Base-by-base conservation (phyloP, 2,113 vertebrate species). In the Onychostoma macrolepis region DNA sequence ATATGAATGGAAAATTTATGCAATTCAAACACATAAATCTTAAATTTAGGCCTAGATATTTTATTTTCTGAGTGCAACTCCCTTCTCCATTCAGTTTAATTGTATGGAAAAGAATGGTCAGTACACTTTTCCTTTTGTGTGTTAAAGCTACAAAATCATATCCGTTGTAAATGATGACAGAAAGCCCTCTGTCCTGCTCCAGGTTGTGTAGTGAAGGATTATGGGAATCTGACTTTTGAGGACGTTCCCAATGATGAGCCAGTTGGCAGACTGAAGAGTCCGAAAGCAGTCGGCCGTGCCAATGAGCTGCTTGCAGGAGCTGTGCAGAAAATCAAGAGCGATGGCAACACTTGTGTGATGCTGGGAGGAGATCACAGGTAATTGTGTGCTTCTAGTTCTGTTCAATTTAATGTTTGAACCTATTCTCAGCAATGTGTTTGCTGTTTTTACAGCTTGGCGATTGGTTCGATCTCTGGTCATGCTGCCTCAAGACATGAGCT, bases 301-400 rank as follows among this genome's bases (percentile, higher is more conserved):
- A 95, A 94, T 88, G 79, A 90, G 82, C 92, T 69, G 84, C 89
- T 96, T 43, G 91, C 94, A 0, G 86, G 90, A 61, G 93, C 90
- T 0, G 92, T 96, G 72, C 86, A 69, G 58, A 83, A 17, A 0
- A 89, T 93, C 76, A 95, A 95, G 91, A 88, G 15, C 38, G 93
- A 95, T 0, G 94, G 94, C 5, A 90, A 92, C 86, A 93, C 92
- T 0, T 84, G 89, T 0, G 90, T 96, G 89, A 91, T 95, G 91
- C 93, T 96, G 77, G 95, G 95, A 36, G 95, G 95, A 82, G 95
- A 96, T 91, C 95, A 96, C 94, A 96, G 95, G 95, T 95, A 1
- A 69, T 11, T 26, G 75, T 78, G 43, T 77, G 43, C 28, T 56
- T 21, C 17, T 4, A 21, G 19, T 56, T 50, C 30, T 58, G 11